These are phyloP conservation scores for Sinonovacula constricta DNA, from an alignment of 1,140 invertebrate genomes.

Conservation along the genomic window DNA sequence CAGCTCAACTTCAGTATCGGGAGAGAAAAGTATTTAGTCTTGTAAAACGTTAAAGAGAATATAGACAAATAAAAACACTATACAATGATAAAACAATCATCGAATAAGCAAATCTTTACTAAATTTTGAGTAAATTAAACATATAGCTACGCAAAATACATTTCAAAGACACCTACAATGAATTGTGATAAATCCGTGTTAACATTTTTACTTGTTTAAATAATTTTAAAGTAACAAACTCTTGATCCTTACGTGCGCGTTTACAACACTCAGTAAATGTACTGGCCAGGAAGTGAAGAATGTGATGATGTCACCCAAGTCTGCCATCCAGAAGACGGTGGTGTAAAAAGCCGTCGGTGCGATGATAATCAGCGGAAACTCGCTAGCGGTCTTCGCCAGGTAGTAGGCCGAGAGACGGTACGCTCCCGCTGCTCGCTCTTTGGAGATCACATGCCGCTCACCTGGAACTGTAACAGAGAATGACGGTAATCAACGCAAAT, in stretches of 20 bases:
- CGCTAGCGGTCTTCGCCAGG: conserved; percentile 91
- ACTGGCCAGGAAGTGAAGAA: conserved; percentile 87
- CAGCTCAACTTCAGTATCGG: conserved; percentile 82
- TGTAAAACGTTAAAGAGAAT: too few species aligned
- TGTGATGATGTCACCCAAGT: conserved; percentile 79
- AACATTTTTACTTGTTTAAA: background rate
- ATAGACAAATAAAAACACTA: too few species aligned
- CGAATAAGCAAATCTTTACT: too few species aligned
- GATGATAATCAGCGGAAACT: conserved; percentile 88
- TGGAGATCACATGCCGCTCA: conserved; percentile 90
- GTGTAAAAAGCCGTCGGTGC: conserved; percentile 83
- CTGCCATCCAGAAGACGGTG: conserved; percentile 90
- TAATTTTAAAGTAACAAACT: too few species aligned
- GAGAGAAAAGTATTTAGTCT: too few species aligned
- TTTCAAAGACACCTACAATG: background rate
- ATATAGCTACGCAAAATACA: background rate
- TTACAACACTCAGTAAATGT: conserved; percentile 87
- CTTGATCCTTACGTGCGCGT: conserved; percentile 83
- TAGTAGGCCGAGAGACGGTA: conserved; percentile 92
- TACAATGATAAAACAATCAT: too few species aligned
- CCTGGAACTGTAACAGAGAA: conserved; percentile 84
- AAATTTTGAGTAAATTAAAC: background rate
- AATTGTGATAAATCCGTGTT: background rate
- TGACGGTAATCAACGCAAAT: conserved; percentile 6
- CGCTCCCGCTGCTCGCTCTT: conserved; percentile 89